A percentile compares a stretch with the other conserved stretches of the same genome.
Evolutionary conservation across 2,113 vertebrate species (phyloP).

Genomic region (Atrichornis clamosus): DNA sequence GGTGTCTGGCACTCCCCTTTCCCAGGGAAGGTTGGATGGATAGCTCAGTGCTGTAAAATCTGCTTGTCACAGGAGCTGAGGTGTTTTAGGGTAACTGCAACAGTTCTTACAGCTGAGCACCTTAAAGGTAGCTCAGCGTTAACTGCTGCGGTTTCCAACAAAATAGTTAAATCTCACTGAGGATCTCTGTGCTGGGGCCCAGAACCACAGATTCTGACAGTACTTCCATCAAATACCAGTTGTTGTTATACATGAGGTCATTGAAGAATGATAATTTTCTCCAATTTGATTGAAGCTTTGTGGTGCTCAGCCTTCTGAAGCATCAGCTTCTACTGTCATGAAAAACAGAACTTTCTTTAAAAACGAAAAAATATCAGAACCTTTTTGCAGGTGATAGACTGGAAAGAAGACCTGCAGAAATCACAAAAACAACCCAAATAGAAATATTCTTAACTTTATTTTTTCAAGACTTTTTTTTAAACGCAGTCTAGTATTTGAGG

Average conservation of each 20-base stretch:
- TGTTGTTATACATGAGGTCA: not conserved
- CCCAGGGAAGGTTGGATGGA: not conserved
- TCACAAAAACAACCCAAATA: not conserved
- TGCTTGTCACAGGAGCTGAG: not conserved
- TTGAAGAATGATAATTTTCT: not conserved
- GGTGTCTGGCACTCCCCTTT: not conserved
- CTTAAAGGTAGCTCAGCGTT: not conserved
- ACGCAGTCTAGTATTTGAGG: not conserved
- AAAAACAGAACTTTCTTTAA: not conserved
- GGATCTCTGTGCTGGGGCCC: not conserved
- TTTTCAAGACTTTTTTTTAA: not conserved
- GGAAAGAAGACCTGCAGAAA: not conserved
- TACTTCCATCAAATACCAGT: not conserved
- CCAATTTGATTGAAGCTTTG: not conserved
- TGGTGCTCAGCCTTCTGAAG: not conserved
- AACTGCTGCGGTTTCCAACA: not conserved
- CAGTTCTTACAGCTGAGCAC: not conserved
- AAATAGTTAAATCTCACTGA: not conserved
- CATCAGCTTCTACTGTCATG: not conserved
- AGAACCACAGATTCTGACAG: not conserved
- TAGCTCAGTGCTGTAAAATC: not conserved
- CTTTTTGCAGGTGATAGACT: not conserved
- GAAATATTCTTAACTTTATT: not conserved
- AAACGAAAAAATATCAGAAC: not conserved
- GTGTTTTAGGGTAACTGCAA: not conserved